Percentiles rank a stretch among this genome's conserved stretches.
phyloP scores from a whole-genome alignment of 2,113 vertebrate genomes.

The Myrmecophaga tridactyla region DNA sequence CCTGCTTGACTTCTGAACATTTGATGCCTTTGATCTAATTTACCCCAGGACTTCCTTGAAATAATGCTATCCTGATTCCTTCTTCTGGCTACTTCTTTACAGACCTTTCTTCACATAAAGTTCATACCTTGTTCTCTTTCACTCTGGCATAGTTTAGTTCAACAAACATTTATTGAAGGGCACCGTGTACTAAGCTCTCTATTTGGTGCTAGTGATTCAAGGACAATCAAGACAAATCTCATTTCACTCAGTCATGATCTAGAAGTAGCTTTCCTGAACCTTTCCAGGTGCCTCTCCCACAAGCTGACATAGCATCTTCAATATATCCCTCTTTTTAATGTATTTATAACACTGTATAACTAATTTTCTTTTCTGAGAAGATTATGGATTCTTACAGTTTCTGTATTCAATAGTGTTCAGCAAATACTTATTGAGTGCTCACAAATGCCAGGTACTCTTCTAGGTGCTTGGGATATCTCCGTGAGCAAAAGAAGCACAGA shows the following conservation, averaged over 20 bases:
- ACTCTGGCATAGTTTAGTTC: background rate
- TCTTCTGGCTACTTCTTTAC: background rate
- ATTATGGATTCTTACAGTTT: constrained; percentile 47
- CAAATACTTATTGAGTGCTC: background rate
- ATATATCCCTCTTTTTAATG: background rate
- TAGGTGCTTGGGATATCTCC: background rate
- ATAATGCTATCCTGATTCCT: background rate
- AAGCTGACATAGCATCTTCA: background rate
- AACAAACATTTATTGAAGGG: background rate
- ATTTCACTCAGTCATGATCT: background rate
- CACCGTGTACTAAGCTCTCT: background rate
- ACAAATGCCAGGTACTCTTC: background rate
- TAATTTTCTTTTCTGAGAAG: constrained; percentile 32
- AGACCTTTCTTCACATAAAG: constrained; percentile 1
- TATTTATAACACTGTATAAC: constrained; percentile 30
- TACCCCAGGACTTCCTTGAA: background rate
- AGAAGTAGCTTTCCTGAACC: constrained; percentile 8
- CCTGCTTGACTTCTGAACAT: constrained; percentile 21
- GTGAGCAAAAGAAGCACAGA: constrained; percentile 32
- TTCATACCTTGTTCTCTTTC: background rate
- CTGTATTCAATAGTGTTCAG: background rate
- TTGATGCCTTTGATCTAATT: background rate
- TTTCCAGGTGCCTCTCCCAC: background rate
- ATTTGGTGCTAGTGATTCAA: background rate
- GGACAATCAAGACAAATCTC: background rate